These are phyloP conservation scores for Hirudo medicinalis DNA, from an alignment of 1,140 invertebrate species.

Conservation along the genomic window DNA sequence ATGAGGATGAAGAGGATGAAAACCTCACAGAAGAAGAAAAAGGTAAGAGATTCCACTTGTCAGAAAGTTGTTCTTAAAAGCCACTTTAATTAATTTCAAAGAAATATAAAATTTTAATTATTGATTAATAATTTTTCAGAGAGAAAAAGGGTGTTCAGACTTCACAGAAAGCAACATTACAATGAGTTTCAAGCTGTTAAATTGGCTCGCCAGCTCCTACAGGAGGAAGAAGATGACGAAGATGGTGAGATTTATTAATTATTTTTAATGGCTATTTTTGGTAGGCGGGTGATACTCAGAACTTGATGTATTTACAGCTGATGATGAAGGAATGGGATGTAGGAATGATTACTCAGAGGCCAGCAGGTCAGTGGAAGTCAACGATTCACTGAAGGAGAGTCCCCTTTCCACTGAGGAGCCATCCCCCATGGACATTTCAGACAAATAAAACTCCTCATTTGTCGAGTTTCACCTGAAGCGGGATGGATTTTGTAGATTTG, in stretches of 20 bases:
- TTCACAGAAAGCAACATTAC: conserved; percentile 87
- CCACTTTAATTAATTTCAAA: not conserved
- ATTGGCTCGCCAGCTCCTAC: conserved; percentile 70
- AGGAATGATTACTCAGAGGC: too few relatives aligned
- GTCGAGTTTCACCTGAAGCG: too few relatives aligned
- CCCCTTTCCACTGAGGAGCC: too few relatives aligned
- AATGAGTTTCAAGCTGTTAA: conserved; percentile 89
- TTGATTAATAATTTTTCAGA: conserved; percentile 34
- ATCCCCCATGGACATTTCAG: too few relatives aligned
- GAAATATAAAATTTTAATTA: not conserved
- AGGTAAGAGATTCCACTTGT: conserved; percentile 23
- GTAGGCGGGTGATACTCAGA: too few relatives aligned
- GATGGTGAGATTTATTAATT: conserved; percentile 43
- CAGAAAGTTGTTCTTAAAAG: not conserved
- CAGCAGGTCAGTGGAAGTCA: too few relatives aligned
- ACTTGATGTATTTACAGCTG: too few relatives aligned
- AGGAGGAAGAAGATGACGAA: conserved; percentile 72
- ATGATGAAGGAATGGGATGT: too few relatives aligned
- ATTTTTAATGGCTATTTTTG: too few relatives aligned
- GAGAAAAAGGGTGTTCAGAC: conserved; percentile 63
- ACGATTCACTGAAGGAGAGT: too few relatives aligned
- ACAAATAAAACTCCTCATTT: too few relatives aligned
- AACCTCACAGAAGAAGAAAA: conserved; percentile 28
- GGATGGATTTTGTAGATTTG: too few relatives aligned
- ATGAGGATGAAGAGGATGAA: conserved; percentile 25